Base-by-base conservation (phyloP, 2,888 invertebrate genomes). In the Cephalotes varians region DNA sequence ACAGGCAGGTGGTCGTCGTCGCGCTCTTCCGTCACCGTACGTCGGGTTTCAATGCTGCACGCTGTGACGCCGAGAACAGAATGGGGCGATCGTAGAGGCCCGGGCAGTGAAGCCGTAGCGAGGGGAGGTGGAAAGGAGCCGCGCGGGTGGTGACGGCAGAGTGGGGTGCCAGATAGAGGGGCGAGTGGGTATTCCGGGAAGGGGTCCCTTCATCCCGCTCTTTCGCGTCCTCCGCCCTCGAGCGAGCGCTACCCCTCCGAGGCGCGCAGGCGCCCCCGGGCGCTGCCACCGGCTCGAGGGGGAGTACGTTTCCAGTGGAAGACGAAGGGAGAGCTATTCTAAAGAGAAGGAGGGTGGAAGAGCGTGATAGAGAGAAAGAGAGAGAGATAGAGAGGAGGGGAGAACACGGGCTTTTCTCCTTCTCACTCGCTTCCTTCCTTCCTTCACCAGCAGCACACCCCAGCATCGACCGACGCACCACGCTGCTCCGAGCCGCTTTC, bases 61-160 rank as follows among this genome's bases (percentile, higher is more conserved):
- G 94, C 92, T 94, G 93, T 94, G 93, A 91, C 90, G 94, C 93
- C 94, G 93, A 94, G 94, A 94, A 94, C 94, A 94, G 94, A 94
- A 94, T 94, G 94, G 94, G 93, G 93, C 93, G 93, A 93, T 91
- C 93, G 94, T 93, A 93, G 92, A 92, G 93, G 93, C 94, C 94
- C 94, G 94, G 94, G 94, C 94, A 94, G 94, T 93, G 93, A 92
- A 92, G 92, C 92, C 92, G 93, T 92, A 93, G 93, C 92, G 91
- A 91, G 92, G 92, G 93, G 92, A 90, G 91, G 91, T 90, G 89
- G 79, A 80, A 84, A 77, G 84, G 80, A 83, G 89, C 86, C 85
- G 91, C 87, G 87, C 86, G 86, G 82, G 69, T 74, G 79, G 82
- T 28, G 64, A 65, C 74, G 84, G 62, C 82, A 74, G 69, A 69